A percentile compares a stretch with the other conserved stretches of the same genome.
phyloP scores from a whole-genome alignment of 2,113 vertebrate species.

The Pseudonaja textilis region DNA sequence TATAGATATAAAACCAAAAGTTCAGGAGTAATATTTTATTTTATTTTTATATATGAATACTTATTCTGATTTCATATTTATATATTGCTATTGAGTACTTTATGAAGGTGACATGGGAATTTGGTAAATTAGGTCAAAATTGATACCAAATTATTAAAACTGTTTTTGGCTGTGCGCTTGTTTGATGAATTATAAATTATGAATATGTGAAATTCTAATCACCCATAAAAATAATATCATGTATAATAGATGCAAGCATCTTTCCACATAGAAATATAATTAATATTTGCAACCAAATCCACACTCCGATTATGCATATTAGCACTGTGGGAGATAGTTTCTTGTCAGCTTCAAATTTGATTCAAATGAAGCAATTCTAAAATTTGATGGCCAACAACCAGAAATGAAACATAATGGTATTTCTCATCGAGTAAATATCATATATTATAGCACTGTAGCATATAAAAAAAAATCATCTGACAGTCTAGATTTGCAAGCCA shows the following conservation, averaged over 20 bases:
- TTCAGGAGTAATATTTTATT: background rate
- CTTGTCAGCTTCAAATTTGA: background rate
- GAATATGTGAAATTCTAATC: background rate
- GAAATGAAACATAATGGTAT: background rate
- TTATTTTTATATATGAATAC: background rate
- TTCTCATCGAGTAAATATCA: background rate
- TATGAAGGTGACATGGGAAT: background rate
- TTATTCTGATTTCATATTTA: background rate
- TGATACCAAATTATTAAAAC: background rate
- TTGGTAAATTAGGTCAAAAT: background rate
- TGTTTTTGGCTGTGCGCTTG: background rate
- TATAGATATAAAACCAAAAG: background rate
- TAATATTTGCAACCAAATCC: background rate
- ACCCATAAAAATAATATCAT: background rate
- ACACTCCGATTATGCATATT: background rate
- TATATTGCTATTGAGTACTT: background rate
- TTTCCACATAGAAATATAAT: background rate
- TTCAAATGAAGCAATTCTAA: background rate
- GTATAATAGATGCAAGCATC: background rate
- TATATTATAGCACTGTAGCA: background rate
- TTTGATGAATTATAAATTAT: background rate
- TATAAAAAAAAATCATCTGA: background rate
- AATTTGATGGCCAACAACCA: background rate
- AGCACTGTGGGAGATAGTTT: background rate
- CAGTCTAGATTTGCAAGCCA: background rate